Evolutionary conservation across 2,797 vertebrate species (phyloP), one percentile per base, ranked within the genome.

Genomic region (Notolabrus celidotus): DNA sequence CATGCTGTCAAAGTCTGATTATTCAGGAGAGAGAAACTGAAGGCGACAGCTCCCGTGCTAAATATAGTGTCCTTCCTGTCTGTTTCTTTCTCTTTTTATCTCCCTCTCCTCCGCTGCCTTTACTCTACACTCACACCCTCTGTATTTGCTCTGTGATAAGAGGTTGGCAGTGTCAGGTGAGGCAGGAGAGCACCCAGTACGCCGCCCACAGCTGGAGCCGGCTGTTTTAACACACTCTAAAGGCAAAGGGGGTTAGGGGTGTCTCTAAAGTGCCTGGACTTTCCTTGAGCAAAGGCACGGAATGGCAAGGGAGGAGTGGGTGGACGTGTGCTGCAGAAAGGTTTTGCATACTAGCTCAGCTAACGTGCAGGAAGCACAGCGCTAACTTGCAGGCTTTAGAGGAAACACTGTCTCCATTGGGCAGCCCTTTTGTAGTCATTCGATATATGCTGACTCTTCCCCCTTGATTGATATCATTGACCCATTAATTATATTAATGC

Each of bases 1-100:
- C 84, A 75, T 85, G 85, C 87, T 89, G 92, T 92, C 92, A 92
- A 91, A 91, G 82, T 83, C 69, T 85, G 89, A 88, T 83, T 90
- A 90, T 90, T 92, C 88, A 89, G 77, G 87, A 84, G 89, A 87
- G 90, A 71, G 79, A 92, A 92, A 93, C 88, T 87, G 89, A 91
- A 93, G 91, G 92, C 81, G 93, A 94, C 94, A 94, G 92, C 88
- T 89, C 84, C 71, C 17, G 68, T 67, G 90, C 94, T 94, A 94
- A 93, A 94, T 94, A 93, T 94, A 95, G 94, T 92, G 87, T 89
- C 83, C 86, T 79, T 90, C 76, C 87, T 86, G 82, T 85, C 84
- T 86, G 67, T 82, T 71, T 82, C 77, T 73, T 80, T 84, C 72
- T 84, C 76, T 81, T 75, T 89, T 73, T 87, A 60, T 86, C 84